phyloP scores from a whole-genome alignment of 2,113 vertebrate genomes.

The Machaerirhynchus nigripectus region DNA sequence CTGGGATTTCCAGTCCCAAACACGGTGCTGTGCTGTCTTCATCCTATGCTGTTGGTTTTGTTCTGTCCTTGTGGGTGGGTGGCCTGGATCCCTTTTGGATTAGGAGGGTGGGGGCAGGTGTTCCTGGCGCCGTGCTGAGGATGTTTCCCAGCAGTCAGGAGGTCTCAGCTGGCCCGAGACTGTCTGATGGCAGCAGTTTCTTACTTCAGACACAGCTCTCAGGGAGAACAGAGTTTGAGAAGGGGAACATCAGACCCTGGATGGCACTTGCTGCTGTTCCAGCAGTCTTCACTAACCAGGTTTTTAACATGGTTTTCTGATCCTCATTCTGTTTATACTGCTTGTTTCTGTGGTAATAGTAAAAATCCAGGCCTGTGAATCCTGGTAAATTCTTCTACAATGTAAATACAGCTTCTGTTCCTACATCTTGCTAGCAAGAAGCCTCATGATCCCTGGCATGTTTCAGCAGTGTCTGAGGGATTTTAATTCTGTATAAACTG shows the following conservation, averaged over 20 bases:
- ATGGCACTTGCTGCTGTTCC: background rate
- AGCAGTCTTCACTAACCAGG: background rate
- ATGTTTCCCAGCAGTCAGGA: background rate
- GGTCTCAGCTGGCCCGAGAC: background rate
- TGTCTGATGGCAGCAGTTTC: background rate
- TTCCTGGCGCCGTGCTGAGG: fast-evolving
- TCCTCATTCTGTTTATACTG: background rate
- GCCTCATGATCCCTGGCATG: background rate
- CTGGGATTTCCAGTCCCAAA: background rate
- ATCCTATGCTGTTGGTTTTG: background rate
- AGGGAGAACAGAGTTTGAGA: background rate
- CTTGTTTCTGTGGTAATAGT: background rate
- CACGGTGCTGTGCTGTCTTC: background rate
- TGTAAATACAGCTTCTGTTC: background rate
- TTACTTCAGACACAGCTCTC: background rate
- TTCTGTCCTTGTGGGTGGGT: background rate
- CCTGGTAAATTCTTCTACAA: background rate
- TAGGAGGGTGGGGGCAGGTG: background rate
- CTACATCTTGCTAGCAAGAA: background rate
- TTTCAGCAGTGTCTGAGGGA: background rate
- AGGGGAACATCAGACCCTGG: background rate
- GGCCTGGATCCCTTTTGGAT: background rate
- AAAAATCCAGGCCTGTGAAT: background rate
- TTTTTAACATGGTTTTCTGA: background rate
- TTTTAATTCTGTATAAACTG: background rate